Base-by-base conservation (phyloP, 2,113 vertebrate species). In the Steatornis caripensis region DNA sequence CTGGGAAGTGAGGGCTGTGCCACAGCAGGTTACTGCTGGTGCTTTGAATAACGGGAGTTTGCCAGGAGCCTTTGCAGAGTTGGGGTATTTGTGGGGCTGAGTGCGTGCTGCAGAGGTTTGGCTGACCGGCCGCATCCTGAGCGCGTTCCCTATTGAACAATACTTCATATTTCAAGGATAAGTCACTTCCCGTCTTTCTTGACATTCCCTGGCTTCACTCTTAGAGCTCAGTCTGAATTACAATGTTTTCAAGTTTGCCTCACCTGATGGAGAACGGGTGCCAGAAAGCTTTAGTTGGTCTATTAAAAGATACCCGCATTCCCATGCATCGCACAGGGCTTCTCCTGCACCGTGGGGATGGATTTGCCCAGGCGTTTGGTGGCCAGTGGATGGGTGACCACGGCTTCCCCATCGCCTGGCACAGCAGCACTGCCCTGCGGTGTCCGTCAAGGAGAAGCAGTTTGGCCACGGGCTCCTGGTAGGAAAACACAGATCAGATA, bases 101-200 rank as follows among this genome's bases (percentile, higher is more conserved):
- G 72, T 0, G 2, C 22, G 39, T 43, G 68, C 75, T 90, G 91
- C 77, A 60, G 72, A 16, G 27, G 5, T 34, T 77, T 69, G 83
- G 85, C 85, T 57, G 62, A 34, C 57, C 39, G 8, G 41, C 60
- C 9, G 0, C 2, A 24, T 95, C 87, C 90, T 3, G 1, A 96
- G 60, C 2, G 3, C 48, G 9, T 68, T 94, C 84, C 84, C 27
- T 20, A 2, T 64, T 53, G 70, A 97, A 96, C 95, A 96, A 97
- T 96, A 84, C 95, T 64, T 78, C 87, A 95, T 97, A 76, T 94
- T 94, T 96, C 53, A 55, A 14, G 94, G 77, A 87, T 87, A 96
- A 95, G 95, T 97, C 95, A 96, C 87, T 97, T 97, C 96, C 95
- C 15, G 5, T 29, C 87, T 87, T 91, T 93, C 95, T 89, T 96